A percentile compares a stretch with the other conserved stretches of the same genome.
phyloP scores from a whole-genome alignment of 2,113 vertebrate genomes.

The Myotis lucifugus region DNA sequence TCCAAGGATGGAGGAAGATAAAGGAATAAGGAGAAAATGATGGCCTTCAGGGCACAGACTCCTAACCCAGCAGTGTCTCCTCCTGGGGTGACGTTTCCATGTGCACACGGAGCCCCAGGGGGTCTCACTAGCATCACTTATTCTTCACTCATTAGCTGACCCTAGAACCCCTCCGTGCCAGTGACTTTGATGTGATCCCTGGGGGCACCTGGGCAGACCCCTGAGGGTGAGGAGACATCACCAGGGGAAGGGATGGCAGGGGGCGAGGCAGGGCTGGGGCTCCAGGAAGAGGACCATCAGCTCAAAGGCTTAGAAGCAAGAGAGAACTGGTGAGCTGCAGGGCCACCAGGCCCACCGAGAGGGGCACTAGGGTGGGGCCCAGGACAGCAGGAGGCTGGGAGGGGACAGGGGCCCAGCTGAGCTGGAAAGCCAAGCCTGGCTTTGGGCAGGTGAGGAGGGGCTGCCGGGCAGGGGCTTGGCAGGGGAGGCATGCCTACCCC shows the following conservation, averaged over 20 bases:
- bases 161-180: fast-evolving
- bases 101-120: not conserved
- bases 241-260: fast-evolving
- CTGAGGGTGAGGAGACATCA: not conserved
- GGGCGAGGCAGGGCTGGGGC: not conserved
- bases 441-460: not conserved
- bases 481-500: not conserved
- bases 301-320: too few species aligned
- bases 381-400: fast-evolving
- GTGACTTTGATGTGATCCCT: fast-evolving
- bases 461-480: fast-evolving
- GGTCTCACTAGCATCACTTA: fast-evolving
- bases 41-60: fast-evolving
- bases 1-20: fast-evolving
- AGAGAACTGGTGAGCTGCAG: too few species aligned
- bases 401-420: too few species aligned
- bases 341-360: not conserved
- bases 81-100: fast-evolving
- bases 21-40: not conserved
- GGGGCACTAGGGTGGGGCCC: not conserved
- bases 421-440: not conserved
- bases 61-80: fast-evolving
- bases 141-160: fast-evolving
- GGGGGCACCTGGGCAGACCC: fast-evolving
- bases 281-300: fast-evolving